Percentiles rank a stretch among this genome's conserved stretches.
Conservation (phyloP, 2,113 vertebrate genomes). For the Rhinoderma darwinii region DNA sequence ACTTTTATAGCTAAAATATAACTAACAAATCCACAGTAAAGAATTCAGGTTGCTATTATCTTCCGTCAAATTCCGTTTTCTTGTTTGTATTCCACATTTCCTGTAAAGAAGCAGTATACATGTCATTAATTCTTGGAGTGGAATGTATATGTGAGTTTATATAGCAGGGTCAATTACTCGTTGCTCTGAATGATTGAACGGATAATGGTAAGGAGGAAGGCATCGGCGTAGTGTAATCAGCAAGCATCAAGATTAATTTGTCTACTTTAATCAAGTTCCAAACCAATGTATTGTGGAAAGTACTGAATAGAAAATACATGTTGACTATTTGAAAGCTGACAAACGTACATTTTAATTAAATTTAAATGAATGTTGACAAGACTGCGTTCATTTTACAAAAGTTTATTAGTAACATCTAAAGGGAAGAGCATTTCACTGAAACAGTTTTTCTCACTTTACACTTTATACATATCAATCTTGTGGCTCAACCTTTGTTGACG, state of each 20-base stretch:
- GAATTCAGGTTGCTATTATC: background rate
- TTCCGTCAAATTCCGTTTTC: background rate
- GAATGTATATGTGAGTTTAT: conserved; percentile 5
- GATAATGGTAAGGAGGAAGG: conserved; percentile 30
- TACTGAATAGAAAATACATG: background rate
- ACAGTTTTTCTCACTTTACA: background rate
- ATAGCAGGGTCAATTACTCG: conserved; percentile 33
- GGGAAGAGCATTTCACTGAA: background rate
- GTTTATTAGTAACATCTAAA: background rate
- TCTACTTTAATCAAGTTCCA: conserved; percentile 50
- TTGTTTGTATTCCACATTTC: background rate
- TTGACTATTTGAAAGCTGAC: background rate
- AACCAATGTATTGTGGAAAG: conserved; percentile 10
- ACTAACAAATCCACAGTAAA: background rate
- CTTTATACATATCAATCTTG: too few relatives aligned
- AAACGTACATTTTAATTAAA: conserved; percentile 29
- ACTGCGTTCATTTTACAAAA: conserved; percentile 5
- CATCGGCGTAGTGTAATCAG: conserved; percentile 33
- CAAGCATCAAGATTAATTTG: conserved; percentile 34
- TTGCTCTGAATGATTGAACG: conserved; percentile 34
- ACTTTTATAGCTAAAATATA: background rate
- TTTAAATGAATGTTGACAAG: conserved; percentile 8
- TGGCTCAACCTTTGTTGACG: too few relatives aligned
- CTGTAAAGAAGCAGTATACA: background rate
- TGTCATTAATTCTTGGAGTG: background rate